Conservation (phyloP, 2,888 invertebrate species). For the Tenthredo distinguenda region DNA sequence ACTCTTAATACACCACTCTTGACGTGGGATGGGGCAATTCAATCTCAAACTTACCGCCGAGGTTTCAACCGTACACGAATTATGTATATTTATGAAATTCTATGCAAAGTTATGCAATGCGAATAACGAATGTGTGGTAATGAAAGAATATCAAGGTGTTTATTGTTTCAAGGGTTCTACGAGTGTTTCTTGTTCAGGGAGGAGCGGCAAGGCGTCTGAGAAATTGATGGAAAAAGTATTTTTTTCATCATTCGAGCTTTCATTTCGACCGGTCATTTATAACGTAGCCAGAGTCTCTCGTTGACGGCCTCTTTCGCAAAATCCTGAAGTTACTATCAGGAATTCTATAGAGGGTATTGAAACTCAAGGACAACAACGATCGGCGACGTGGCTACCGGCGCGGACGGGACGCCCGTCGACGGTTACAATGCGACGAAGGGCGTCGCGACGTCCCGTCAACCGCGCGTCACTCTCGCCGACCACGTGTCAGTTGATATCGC, state of each 20-base stretch:
- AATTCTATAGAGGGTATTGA: slow-evolving; percentile 32
- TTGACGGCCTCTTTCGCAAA: slow-evolving; percentile 16
- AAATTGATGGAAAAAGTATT: not conserved
- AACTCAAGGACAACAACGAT: slow-evolving; percentile 25
- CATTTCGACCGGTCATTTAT: slow-evolving; percentile 16
- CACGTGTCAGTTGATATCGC: slow-evolving; percentile 69
- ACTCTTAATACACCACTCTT: slow-evolving; percentile 19
- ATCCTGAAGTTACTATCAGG: slow-evolving; percentile 17
- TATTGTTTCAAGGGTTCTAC: not conserved
- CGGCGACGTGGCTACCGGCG: slow-evolving; percentile 24
- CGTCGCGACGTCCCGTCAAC: slow-evolving; percentile 54
- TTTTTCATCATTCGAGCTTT: not conserved
- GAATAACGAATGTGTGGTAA: not conserved
- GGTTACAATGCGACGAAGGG: slow-evolving; percentile 44
- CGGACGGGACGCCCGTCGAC: slow-evolving; percentile 2
- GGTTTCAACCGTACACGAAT: not conserved
- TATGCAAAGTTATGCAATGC: not conserved
- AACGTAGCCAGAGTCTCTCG: not conserved
- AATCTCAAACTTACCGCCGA: not conserved
- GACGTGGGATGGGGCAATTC: not conserved
- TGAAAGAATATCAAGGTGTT: not conserved
- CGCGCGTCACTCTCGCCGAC: slow-evolving; percentile 68
- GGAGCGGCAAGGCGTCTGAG: not conserved
- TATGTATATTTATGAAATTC: not conserved
- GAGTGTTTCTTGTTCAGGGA: not conserved